phyloP scores from a whole-genome alignment of 2,113 vertebrate species.

The Dolichotis patagonum region DNA sequence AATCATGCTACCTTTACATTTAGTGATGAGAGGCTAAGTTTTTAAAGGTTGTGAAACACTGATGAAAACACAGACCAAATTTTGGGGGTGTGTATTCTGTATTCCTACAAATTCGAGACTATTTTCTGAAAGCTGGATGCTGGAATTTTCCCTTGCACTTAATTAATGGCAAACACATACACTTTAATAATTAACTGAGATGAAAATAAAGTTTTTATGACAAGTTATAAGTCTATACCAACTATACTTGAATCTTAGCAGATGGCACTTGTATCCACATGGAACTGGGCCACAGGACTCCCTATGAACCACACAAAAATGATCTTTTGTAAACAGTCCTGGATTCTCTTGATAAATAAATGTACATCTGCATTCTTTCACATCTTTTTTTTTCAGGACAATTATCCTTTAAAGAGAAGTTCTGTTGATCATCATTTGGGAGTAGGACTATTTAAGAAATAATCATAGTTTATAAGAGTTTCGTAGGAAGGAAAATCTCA shows the following conservation, averaged over 20 bases:
- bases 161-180: neutral
- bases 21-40: neutral
- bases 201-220: constrained; percentile 28
- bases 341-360: neutral
- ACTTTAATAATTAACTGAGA: constrained; percentile 36
- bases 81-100: neutral
- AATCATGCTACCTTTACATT: constrained; percentile 7
- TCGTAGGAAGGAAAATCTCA: neutral
- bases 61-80: neutral
- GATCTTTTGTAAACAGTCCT: neutral
- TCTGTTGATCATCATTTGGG: neutral
- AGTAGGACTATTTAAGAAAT: neutral
- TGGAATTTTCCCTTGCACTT: neutral
- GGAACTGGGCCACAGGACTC: neutral
- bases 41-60: neutral
- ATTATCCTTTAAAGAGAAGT: neutral
- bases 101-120: neutral
- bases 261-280: neutral
- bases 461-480: neutral
- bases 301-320: neutral
- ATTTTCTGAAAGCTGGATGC: neutral
- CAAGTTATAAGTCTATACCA: neutral
- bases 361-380: neutral
- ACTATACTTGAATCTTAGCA: neutral
- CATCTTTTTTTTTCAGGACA: neutral